These are phyloP conservation scores for Rhinogobius similis DNA, from an alignment of 2,113 vertebrate species.

Conservation along the genomic window DNA sequence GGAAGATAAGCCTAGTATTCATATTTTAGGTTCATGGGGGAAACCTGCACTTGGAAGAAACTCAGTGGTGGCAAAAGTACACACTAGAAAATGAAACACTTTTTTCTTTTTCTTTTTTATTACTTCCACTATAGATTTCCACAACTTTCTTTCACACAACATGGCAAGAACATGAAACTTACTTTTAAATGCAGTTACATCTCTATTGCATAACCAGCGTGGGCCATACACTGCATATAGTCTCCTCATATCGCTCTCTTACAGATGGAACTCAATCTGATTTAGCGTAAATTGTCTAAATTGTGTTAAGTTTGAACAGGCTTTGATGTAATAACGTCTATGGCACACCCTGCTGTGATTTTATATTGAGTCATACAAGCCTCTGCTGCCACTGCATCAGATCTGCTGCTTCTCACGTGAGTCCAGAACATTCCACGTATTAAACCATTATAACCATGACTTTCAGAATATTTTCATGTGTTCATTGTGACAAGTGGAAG, in stretches of 20 bases:
- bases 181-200: not conserved
- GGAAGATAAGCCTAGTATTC: no score
- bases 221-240: not conserved
- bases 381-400: not conserved
- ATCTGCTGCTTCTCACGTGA: slow-evolving; percentile 1
- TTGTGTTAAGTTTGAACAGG: slow-evolving; percentile 27
- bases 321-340: slow-evolving; percentile 9
- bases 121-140: not conserved
- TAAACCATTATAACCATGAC: not conserved
- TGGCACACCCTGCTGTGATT: slow-evolving; percentile 30
- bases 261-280: not conserved
- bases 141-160: not conserved
- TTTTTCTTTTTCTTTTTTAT: no score
- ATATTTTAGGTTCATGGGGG: no score
- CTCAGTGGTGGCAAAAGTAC: no score
- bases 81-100: no score
- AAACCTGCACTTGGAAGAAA: no score
- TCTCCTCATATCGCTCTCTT: not conserved
- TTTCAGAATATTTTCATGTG: not conserved
- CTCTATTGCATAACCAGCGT: not conserved
- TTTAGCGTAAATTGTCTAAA: slow-evolving; percentile 18
- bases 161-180: not conserved
- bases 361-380: slow-evolving; percentile 39
- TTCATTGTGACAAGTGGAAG: no score
- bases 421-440: slow-evolving; percentile 9